Evolutionary conservation across 2,888 invertebrate genomes (phyloP).

Genomic region (Malacosoma neustria): DNA sequence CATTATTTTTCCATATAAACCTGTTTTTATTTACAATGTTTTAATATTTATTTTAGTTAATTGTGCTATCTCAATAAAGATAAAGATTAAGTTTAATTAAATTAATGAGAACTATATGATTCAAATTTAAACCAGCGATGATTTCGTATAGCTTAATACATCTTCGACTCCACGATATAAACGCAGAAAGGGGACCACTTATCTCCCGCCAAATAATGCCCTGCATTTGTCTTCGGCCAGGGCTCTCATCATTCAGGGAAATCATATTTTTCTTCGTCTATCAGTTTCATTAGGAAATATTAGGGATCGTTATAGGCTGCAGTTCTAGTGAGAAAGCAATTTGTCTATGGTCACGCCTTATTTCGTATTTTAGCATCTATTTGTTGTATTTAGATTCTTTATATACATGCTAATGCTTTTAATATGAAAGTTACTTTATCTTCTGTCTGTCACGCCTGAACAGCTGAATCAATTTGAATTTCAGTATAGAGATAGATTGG

Average conservation of each 20-base stretch:
- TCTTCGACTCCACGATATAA: constrained; percentile 47
- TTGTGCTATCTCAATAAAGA: too few species aligned
- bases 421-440: too few species aligned
- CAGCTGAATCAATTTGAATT: too few species aligned
- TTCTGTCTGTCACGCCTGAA: too few species aligned
- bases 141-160: constrained; percentile 23
- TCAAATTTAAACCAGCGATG: neutral
- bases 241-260: constrained; percentile 39
- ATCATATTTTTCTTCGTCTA: constrained; percentile 46
- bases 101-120: neutral
- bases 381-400: neutral
- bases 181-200: constrained; percentile 48
- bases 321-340: neutral
- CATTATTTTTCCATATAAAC: too few species aligned
- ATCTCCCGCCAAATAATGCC: constrained; percentile 52
- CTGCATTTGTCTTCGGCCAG: constrained; percentile 45
- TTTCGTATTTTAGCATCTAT: neutral
- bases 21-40: too few species aligned
- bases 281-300: constrained; percentile 24
- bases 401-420: too few species aligned
- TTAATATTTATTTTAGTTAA: too few species aligned
- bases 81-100: too few species aligned
- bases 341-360: neutral
- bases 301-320: constrained; percentile 1
- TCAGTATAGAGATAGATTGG: too few species aligned